Evolutionary conservation across 35 echinoderm and acorn worm genomes (phyloP), one percentile per base, ranked within the genome.

Genomic region (Patiria miniata): DNA sequence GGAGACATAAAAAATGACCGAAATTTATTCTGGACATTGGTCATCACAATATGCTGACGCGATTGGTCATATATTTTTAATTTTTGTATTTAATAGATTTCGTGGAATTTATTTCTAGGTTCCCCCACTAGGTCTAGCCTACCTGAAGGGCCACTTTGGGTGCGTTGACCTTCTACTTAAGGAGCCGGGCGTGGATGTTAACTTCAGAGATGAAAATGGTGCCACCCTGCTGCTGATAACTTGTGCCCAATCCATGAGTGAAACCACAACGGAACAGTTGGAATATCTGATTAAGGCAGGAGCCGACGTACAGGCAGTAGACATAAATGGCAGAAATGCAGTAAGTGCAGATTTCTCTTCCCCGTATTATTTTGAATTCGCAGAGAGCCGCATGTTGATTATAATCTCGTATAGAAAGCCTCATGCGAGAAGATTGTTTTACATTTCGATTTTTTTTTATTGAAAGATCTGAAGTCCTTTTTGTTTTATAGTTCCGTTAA

Each of bases 141-240:
- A 88, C 61, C 76, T 98, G 81, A 98, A 94, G 44, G 95, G 95
- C 47, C 89, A 98, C 79, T 52, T 80, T 14, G 95, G 92, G 10
- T 94, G 92, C 69, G 89, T 89, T 5, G 92, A 98, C 21, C 86
- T 98, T 10, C 92, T 98, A 19, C 54, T 98, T 44, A 81, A 92
- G 1, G 79, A 98, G 52, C 85, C 89, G 34, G 88, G 61, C 34
- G 86, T 90, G 3, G 92, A 98, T 54, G 59, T 98, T 17, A 98
- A 98, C 51, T 90, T 91, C 86, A 83, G 92, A 47, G 95, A 98
- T 51, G 80, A 60, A n/a, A 85, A 89, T 68, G 95, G 95, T 18
- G 91, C 85, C 57, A 94, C 95, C 0, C 58, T 98, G 7, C 81
- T 94, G 3, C 88, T 86, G 77, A 80, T 85, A 37, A 78, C 92